Percentiles rank a stretch among this genome's conserved stretches.
phyloP scores from a whole-genome alignment of 2,888 invertebrate genomes.

The Noctua janthe region DNA sequence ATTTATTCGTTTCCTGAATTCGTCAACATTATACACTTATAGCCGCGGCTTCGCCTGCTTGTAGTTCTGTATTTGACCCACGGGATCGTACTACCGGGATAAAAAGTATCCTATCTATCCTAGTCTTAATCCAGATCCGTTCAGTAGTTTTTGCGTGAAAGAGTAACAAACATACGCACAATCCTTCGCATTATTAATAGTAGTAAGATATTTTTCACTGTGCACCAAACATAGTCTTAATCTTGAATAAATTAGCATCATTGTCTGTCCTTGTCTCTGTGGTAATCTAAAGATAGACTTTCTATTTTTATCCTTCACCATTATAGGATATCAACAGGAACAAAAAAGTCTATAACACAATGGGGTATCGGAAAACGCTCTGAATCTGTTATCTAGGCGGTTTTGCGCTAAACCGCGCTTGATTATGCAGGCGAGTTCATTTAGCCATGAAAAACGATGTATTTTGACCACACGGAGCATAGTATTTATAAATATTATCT shows the following conservation, averaged over 20 bases:
- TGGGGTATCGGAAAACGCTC: conserved; percentile 54
- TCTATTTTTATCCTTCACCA: conserved; percentile 7
- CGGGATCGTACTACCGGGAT: background rate
- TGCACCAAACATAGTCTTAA: background rate
- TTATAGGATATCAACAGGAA: background rate
- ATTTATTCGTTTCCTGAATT: too few species aligned
- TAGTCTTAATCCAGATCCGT: background rate
- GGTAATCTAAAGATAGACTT: conserved; percentile 17
- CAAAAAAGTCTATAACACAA: conserved; percentile 27
- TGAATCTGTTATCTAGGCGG: conserved; percentile 53
- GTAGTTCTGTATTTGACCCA: background rate
- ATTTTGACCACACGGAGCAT: conserved; percentile 3
- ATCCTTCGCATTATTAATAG: background rate
- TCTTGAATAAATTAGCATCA: background rate
- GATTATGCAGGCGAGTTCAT: conserved; percentile 57
- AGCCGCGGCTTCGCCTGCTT: background rate
- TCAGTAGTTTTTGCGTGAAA: background rate
- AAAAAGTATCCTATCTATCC: background rate
- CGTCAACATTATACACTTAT: too few species aligned
- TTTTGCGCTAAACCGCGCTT: conserved; percentile 31
- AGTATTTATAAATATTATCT: background rate
- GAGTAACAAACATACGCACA: background rate
- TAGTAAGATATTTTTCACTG: background rate
- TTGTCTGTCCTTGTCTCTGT: background rate
- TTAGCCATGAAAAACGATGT: conserved; percentile 47